Conservation (phyloP, 2,797 vertebrate species). For the Rhodeus uyekii region DNA sequence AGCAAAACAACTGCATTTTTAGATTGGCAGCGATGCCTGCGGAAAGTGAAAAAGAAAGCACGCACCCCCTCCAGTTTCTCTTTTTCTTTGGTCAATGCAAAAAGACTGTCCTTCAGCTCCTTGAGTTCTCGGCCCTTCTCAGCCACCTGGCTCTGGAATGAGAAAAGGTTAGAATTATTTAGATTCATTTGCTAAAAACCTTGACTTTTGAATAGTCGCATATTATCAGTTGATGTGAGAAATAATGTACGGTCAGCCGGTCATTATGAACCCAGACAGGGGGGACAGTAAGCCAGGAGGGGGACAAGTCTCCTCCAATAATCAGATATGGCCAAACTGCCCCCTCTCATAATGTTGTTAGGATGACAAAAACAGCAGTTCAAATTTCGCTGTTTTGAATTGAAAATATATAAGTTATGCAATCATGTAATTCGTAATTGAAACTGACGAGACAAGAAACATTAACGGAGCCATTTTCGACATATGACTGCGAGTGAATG, state of each 20-base stretch:
- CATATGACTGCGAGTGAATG: not conserved
- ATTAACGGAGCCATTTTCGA: too few relatives aligned
- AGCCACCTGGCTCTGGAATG: conserved; percentile 84
- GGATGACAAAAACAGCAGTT: not conserved
- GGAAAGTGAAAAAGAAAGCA: conserved; percentile 68
- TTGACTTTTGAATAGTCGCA: not conserved
- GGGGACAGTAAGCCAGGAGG: not conserved
- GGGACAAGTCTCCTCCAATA: not conserved
- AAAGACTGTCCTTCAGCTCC: conserved; percentile 84
- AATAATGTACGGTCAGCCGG: not conserved
- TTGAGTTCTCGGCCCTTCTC: conserved; percentile 91
- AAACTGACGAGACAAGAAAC: too few relatives aligned
- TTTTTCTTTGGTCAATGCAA: conserved; percentile 83
- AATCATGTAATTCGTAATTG: too few relatives aligned
- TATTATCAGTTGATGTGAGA: not conserved
- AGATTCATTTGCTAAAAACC: not conserved
- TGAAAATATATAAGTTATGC: too few relatives aligned
- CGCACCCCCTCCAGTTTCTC: conserved; percentile 81
- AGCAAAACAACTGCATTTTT: conserved; percentile 64
- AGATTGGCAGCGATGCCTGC: conserved; percentile 66
- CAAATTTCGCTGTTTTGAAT: too few relatives aligned
- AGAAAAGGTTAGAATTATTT: not conserved
- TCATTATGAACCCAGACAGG: too few relatives aligned
- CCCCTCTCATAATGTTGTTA: not conserved
- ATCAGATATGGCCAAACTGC: not conserved